These are phyloP conservation scores for Cheiracanthium punctorium DNA, from an alignment of 2,888 invertebrate species.

Conservation along the genomic window DNA sequence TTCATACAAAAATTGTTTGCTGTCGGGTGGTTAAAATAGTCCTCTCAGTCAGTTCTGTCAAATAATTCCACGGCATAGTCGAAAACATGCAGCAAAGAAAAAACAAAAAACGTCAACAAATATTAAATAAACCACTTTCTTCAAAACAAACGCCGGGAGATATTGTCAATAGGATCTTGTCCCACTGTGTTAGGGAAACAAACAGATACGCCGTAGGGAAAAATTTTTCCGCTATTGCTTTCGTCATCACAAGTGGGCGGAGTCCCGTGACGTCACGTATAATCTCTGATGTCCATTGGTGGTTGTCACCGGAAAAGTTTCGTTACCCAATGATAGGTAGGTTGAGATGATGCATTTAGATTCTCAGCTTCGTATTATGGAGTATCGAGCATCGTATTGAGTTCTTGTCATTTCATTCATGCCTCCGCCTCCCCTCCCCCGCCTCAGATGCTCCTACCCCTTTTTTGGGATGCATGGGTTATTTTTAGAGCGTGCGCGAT, in stretches of 20 bases:
- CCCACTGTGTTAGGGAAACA: constrained; percentile 31
- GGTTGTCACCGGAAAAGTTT: constrained; percentile 44
- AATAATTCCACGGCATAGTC: constrained; percentile 22
- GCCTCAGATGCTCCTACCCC: not conserved
- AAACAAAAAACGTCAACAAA: not conserved
- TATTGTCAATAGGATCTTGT: constrained; percentile 30
- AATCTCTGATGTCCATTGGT: constrained; percentile 24
- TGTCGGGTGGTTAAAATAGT: not conserved
- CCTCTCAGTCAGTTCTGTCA: not conserved
- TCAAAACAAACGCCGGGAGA: constrained; percentile 32
- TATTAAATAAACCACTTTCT: constrained; percentile 2
- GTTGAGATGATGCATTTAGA: constrained; percentile 47
- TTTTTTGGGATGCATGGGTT: constrained; percentile 6
- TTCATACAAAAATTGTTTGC: constrained; percentile 45
- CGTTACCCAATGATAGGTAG: constrained; percentile 50
- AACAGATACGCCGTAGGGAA: constrained; percentile 30
- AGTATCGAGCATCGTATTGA: constrained; percentile 30
- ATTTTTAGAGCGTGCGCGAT: constrained; percentile 4
- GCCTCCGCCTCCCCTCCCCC: not conserved
- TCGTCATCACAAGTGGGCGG: constrained; percentile 30
- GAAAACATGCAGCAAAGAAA: not conserved
- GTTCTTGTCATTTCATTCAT: constrained; percentile 53
- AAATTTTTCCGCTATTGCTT: constrained; percentile 41
- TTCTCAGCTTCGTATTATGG: constrained; percentile 41
- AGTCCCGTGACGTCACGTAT: constrained; percentile 34